Evolutionary conservation across 2,888 invertebrate genomes (phyloP).

Genomic region (Melipona beecheii): DNA sequence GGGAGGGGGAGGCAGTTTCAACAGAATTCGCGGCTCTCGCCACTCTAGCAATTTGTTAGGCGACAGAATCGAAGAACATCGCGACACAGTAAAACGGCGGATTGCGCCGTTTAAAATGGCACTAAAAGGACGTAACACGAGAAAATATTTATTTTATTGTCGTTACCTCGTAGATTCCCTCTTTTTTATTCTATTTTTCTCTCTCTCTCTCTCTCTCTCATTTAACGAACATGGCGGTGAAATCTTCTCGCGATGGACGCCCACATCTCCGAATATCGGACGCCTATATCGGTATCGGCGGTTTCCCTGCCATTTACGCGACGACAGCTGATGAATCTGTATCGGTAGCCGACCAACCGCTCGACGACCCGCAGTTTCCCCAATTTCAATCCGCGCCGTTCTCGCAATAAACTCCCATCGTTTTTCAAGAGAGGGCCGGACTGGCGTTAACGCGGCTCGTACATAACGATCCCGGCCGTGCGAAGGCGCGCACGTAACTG

Average conservation of each 20-base stretch:
- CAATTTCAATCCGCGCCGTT: slow-evolving; percentile 64
- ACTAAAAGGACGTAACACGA: slow-evolving; percentile 9
- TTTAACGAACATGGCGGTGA: not conserved
- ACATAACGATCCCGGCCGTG: slow-evolving; percentile 32
- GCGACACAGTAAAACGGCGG: slow-evolving; percentile 39
- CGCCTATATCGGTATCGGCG: slow-evolving; percentile 65
- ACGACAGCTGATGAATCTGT: slow-evolving; percentile 68
- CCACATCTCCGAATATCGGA: slow-evolving; percentile 33
- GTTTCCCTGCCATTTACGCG: slow-evolving; percentile 70
- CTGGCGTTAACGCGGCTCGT: slow-evolving; percentile 37
- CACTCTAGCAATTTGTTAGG: slow-evolving; percentile 14
- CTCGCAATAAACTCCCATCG: slow-evolving; percentile 62
- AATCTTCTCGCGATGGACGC: not conserved
- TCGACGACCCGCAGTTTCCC: slow-evolving; percentile 68
- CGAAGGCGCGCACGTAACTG: slow-evolving; percentile 13
- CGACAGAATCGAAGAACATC: slow-evolving; percentile 26
- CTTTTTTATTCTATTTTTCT: not conserved
- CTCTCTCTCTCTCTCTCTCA: not conserved
- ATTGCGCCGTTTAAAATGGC: slow-evolving; percentile 34
- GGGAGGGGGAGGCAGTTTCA: not conserved
- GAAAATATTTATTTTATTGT: slow-evolving; percentile 47
- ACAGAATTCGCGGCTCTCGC: not conserved
- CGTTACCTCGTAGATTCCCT: slow-evolving; percentile 24
- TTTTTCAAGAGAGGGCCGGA: slow-evolving; percentile 66
- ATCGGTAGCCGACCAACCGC: slow-evolving; percentile 51